phyloP scores from a whole-genome alignment of 2,888 invertebrate species.

The Drosophila greeni region DNA sequence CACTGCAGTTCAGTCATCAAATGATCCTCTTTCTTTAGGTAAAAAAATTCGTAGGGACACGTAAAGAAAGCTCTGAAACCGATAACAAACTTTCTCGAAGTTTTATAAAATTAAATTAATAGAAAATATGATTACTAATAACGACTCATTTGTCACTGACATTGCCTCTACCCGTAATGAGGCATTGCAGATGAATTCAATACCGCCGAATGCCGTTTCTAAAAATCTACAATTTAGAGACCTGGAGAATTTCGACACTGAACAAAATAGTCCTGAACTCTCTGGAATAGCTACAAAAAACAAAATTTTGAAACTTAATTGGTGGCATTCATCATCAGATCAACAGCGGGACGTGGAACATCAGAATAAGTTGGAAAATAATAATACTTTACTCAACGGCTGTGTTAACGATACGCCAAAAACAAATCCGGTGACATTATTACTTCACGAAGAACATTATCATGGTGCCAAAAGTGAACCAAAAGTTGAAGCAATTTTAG shows the following conservation, averaged over 20 bases:
- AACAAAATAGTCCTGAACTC: conserved; percentile 10
- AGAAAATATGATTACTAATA: conserved; percentile 17
- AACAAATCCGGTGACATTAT: conserved; percentile 24
- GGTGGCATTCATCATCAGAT: conserved; percentile 71
- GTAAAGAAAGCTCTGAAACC: not conserved
- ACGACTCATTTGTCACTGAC: conserved; percentile 6
- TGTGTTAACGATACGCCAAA: conserved; percentile 33
- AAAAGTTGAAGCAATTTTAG: conserved; percentile 3
- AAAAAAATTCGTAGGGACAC: not conserved
- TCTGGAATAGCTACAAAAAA: conserved; percentile 64
- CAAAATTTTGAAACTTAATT: conserved; percentile 68
- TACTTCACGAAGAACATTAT: conserved; percentile 9
- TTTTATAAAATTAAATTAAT: conserved; percentile 2
- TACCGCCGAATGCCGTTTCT: conserved; percentile 2
- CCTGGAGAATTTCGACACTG: conserved; percentile 1
- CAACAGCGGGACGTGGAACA: conserved; percentile 35
- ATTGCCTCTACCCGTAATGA: conserved; percentile 25
- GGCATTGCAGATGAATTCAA: conserved; percentile 47
- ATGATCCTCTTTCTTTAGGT: not conserved
- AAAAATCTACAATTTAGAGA: not conserved
- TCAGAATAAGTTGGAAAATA: conserved; percentile 43
- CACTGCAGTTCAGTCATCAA: conserved; percentile 16
- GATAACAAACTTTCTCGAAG: not conserved
- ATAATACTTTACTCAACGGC: conserved; percentile 40
- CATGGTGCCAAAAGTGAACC: not conserved